These are phyloP conservation scores for Pseudorhombus dupliciocellatus DNA, from an alignment of 2,113 vertebrate genomes.

Conservation along the genomic window DNA sequence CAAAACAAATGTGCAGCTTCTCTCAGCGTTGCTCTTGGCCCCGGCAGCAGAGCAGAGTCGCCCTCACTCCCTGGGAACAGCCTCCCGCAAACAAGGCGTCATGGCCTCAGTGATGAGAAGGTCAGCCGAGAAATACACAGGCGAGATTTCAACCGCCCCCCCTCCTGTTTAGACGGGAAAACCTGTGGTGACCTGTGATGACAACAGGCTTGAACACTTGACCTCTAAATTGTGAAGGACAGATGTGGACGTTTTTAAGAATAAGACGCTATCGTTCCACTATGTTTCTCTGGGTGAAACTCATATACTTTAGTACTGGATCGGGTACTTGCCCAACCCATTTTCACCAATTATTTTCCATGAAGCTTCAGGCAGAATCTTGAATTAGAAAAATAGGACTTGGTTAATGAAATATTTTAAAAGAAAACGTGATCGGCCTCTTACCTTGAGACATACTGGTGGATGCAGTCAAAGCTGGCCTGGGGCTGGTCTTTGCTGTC, in stretches of 20 bases:
- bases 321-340: too few species aligned
- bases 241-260: not conserved
- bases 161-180: slow-evolving; percentile 26
- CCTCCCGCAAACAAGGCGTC: slow-evolving; percentile 57
- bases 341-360: not conserved
- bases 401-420: not conserved
- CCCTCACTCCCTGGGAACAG: slow-evolving; percentile 49
- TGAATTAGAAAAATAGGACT: not conserved
- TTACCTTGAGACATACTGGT: slow-evolving; percentile 80
- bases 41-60: slow-evolving; percentile 32
- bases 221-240: not conserved
- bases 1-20: slow-evolving; percentile 9
- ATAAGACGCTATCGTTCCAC: too few species aligned
- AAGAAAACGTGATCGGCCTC: not conserved
- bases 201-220: not conserved
- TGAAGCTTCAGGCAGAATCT: not conserved
- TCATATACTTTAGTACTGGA: too few species aligned
- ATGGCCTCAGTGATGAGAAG: slow-evolving; percentile 61
- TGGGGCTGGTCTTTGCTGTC: slow-evolving; percentile 84
- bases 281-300: too few species aligned
- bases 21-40: slow-evolving; percentile 50
- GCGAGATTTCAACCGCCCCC: slow-evolving; percentile 51
- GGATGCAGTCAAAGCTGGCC: slow-evolving; percentile 85
- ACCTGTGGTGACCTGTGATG: not conserved
- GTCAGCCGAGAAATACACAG: slow-evolving; percentile 50